A percentile compares a stretch with the other conserved stretches of the same genome.
phyloP scores from a whole-genome alignment of 2,113 vertebrate species.

The Ranitomeya imitator region DNA sequence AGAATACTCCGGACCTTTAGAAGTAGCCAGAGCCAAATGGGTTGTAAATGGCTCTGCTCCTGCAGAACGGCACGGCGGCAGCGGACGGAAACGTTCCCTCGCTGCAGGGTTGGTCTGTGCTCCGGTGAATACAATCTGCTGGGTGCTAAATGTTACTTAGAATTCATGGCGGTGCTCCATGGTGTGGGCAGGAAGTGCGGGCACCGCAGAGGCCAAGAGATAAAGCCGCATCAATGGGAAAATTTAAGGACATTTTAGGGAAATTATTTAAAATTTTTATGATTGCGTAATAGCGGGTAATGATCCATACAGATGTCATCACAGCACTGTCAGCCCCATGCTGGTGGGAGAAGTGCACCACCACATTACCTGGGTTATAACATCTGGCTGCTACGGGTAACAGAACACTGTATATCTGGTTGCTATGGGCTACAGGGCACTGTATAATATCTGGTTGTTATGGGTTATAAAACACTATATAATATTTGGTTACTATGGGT shows the following conservation, averaged over 20 bases:
- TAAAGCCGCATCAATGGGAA: too few relatives aligned
- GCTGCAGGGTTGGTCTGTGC: neutral
- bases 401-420: too few relatives aligned
- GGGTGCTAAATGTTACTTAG: conserved; percentile 18
- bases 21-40: conserved; percentile 23
- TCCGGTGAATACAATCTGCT: conserved; percentile 21
- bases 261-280: neutral
- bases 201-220: neutral
- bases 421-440: too few relatives aligned
- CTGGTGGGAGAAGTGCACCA: neutral
- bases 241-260: too few relatives aligned
- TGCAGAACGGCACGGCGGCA: neutral
- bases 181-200: neutral
- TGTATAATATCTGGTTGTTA: too few relatives aligned
- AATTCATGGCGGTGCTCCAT: neutral
- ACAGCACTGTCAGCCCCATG: neutral
- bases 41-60: conserved; percentile 25
- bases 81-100: neutral
- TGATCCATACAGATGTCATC: neutral
- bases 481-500: too few relatives aligned
- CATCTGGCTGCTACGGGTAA: too few relatives aligned
- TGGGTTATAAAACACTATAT: too few relatives aligned
- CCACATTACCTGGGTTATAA: too few relatives aligned
- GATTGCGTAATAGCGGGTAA: neutral
- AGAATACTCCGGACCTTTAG: neutral